Evolutionary conservation across 2,113 vertebrate species (phyloP).

Genomic region (Brachionichthys hirsutus): DNA sequence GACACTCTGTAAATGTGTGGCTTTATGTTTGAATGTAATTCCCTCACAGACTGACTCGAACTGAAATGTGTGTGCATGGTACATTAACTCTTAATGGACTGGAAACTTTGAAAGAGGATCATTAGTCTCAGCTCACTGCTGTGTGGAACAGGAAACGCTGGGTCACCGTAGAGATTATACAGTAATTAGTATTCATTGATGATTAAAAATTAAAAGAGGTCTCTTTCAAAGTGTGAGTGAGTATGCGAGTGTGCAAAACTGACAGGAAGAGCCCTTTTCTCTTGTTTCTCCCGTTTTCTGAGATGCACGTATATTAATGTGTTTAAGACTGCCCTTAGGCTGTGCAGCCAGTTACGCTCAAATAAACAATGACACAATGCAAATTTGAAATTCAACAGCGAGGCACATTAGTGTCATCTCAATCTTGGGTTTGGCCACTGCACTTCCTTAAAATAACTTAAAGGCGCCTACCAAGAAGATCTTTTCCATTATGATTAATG

Average conservation of each 20-base stretch:
- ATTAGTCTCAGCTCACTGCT: conserved; percentile 22
- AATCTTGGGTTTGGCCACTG: conserved; percentile 25
- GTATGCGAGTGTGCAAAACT: conserved; percentile 13
- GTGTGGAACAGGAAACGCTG: not conserved
- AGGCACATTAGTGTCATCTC: conserved; percentile 51
- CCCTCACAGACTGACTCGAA: conserved; percentile 42
- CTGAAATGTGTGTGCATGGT: conserved; percentile 42
- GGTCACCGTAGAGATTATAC: conserved; percentile 15
- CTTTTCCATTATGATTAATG: conserved; percentile 50
- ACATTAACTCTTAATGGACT: conserved; percentile 37
- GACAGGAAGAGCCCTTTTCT: conserved; percentile 8
- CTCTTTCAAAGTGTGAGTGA: not conserved
- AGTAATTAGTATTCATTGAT: conserved; percentile 12
- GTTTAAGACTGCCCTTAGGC: conserved; percentile 6
- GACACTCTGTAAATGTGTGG: conserved; percentile 4
- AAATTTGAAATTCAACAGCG: conserved; percentile 37
- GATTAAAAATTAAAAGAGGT: conserved; percentile 18
- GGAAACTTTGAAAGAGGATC: conserved; percentile 7
- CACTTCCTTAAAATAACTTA: conserved; percentile 3
- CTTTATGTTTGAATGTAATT: conserved; percentile 25
- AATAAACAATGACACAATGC: conserved; percentile 36
- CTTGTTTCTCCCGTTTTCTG: conserved; percentile 9
- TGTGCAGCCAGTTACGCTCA: conserved; percentile 35
- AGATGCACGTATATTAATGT: conserved; percentile 11
- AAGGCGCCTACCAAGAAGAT: conserved; percentile 1